Base-by-base conservation (phyloP, 2,797 vertebrate species). In the Rhincodon typus region DNA sequence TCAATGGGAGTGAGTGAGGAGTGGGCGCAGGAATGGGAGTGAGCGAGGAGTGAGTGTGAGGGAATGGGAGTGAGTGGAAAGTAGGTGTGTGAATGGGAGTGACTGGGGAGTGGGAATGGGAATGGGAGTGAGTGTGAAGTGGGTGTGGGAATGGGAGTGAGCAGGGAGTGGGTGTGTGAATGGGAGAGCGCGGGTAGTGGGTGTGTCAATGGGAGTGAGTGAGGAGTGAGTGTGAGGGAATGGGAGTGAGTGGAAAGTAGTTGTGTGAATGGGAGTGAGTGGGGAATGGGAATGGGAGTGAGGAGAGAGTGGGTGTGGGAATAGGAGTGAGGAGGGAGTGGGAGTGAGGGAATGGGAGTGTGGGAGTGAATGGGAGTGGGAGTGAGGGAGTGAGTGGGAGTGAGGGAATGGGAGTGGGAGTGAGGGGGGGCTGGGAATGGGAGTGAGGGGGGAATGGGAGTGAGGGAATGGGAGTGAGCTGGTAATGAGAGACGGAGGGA, bases 101-200 rank as follows among this genome's bases (percentile, higher is more conserved):
- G 95, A 34, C 3, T 12, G 15, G 19, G 67, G 67, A 67, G 67
- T 67, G 66, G 66, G 66, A 13, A 0, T n/a, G 12, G 77, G 34
- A 62, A 15, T 95, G 74, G 95, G 74, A 96, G 94, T 94, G 96
- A 94, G 0, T 0, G 4, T 17, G 5, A 0, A n/a, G 30, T 8
- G 57, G 21, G 1, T 70, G 0, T 0, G 7, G 23, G 5, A 0
- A n/a, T 8, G 57, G 21, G 1, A 23, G 23, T 25, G n/a, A 25
- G 3, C 10, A 0, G 27, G 46, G 0, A 62, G 1, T 4, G 19
- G 0, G 62, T 2, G 2, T 5, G 1, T 5, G n/a, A 10, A 3
- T 1, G 0, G 30, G 13, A 6, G 25, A 53, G n/a, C n/a, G 7
- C 4, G 38, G 0, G 30, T 7, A 0, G 23, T 12, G 0, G 46